Base-by-base conservation (phyloP, 2,113 vertebrate species). In the Cettia cetti region DNA sequence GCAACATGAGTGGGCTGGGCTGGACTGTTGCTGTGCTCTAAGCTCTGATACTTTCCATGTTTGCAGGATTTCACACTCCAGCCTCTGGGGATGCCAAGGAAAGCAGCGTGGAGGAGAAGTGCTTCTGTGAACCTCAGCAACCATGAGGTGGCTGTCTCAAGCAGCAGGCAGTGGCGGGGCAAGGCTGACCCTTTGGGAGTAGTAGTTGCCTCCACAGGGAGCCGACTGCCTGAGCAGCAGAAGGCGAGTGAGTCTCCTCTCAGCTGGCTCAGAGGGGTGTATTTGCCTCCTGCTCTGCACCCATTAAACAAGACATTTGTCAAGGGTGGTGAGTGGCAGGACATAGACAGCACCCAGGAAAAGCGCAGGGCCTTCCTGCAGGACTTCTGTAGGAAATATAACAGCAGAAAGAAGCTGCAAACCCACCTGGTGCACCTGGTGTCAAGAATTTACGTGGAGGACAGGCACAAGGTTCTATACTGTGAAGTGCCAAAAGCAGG, bases 401-500 rank as follows among this genome's bases (percentile, higher is more conserved):
- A 94, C 44, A 76, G 65, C 28, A 88, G 56, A 68, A 97, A 78
- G 70, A 96, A 33, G 85, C 82, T 86, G 47, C 93, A 42, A 16
- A 94, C 77, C 26, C 97, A 97, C 18, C 94, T 98, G 5, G 47
- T 96, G 45, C 97, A 92, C 35, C 68, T 98, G 56, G 97, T 98
- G 35, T 98, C 98, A 7, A 97, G 98, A 60, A 98, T 98, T 84
- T 98, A 98, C 0, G 98, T 98, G 52, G 98, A 98, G 94, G 98
- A 98, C 61, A 97, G 94, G 83, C 97, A 98, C 95, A 98, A 97
- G 89, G 83, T 98, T 71, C 92, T 98, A 71, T 98, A 98, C 66
- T 98, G 98, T 1, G 98, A 98, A 69, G 98, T 98, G 22, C 98
- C 98, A 0, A 98, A 98, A 89, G 97, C 97, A 13, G 97, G 98